Percentiles rank a stretch among this genome's conserved stretches.
phyloP scores from a whole-genome alignment of 2,888 invertebrate genomes.

The Coleophora deauratella region DNA sequence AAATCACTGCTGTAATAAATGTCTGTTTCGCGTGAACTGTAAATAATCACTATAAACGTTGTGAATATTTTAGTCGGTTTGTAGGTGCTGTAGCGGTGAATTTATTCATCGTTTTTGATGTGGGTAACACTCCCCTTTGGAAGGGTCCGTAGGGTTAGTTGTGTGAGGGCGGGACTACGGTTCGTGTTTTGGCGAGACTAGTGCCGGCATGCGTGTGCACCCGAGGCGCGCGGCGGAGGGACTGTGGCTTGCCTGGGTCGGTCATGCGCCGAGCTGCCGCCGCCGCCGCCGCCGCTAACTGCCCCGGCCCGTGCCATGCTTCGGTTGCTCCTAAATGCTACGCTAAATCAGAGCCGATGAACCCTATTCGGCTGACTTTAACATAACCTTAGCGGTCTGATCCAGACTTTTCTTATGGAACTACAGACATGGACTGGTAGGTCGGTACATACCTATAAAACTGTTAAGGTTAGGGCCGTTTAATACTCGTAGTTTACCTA shows the following conservation, averaged over 20 bases:
- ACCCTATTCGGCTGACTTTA: not conserved
- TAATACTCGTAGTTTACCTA: too few relatives aligned
- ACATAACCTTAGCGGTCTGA: not conserved
- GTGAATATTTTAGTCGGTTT: conserved; percentile 4
- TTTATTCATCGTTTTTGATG: conserved; percentile 24
- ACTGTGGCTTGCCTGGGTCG: conserved; percentile 39
- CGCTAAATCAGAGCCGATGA: conserved; percentile 4
- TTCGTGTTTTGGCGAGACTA: conserved; percentile 14
- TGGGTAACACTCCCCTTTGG: conserved; percentile 24
- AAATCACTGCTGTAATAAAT: conserved; percentile 17
- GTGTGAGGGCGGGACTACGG: conserved; percentile 34
- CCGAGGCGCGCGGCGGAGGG: conserved; percentile 34
- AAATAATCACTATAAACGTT: conserved; percentile 20
- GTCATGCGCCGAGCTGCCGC: conserved; percentile 50
- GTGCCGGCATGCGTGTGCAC: conserved; percentile 28
- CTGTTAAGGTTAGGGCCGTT: too few relatives aligned
- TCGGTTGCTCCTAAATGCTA: conserved; percentile 44
- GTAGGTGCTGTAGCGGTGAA: conserved; percentile 7
- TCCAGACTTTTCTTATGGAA: too few relatives aligned
- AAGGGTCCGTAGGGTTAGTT: conserved; percentile 32
- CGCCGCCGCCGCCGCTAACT: too few relatives aligned
- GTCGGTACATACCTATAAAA: too few relatives aligned
- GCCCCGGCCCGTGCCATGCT: conserved; percentile 21
- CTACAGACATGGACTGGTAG: too few relatives aligned
- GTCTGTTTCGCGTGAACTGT: conserved; percentile 29